These are phyloP conservation scores for human (Homo sapiens) DNA, from an alignment of 2,113 vertebrate genomes.

Conservation along the genomic window GRCh38 chr4:141924001-141924500, in stretches of 20 bases:
- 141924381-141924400: conserved; percentile 33
- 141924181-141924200: conserved; percentile 9
- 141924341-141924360: conserved; percentile 52
- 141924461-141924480: background rate
- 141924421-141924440: background rate
- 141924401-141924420: background rate
- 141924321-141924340: conserved; percentile 54
- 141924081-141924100: background rate
- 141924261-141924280: conserved; percentile 60
- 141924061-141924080: background rate
- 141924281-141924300: conserved; percentile 65
- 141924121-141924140: background rate
- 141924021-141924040: background rate
- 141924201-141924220: background rate
- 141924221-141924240: conserved; percentile 12
- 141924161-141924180: background rate
- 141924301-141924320: conserved; percentile 51
- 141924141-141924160: background rate
- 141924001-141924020: background rate
- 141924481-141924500: background rate
- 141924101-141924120: background rate
- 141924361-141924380: conserved; percentile 4
- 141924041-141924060: background rate
- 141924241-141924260: conserved; percentile 51
- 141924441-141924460: background rate